Evolutionary conservation across 2,113 vertebrate species (phyloP), one percentile per base, ranked within the genome.

Genomic region (Heptranchias perlo): DNA sequence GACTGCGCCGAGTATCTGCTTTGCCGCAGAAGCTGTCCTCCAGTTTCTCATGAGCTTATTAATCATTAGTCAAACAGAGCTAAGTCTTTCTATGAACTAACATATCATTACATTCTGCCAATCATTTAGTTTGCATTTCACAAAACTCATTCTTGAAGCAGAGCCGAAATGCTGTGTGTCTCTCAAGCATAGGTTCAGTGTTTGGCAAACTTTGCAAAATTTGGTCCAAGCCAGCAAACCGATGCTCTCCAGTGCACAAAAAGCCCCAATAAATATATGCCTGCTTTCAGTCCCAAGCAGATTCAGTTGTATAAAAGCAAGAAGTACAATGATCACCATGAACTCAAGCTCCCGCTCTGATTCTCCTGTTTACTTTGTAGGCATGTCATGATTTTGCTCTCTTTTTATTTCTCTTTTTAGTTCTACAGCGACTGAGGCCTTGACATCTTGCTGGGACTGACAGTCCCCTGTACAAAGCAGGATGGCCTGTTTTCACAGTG

Each of bases 391-490:
- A 69, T 69, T 95, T 95, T 95, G 44, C 64, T 95, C 64, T 95
- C 44, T 69, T 95, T 95, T 73, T 52, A 73, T 95, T 67, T 95
- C 94, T 95, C 44, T 95, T 95, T 65, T 69, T 69, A 95, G 65
- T 52, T 23, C 62, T 94, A 94, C 39, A 94, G 92, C 62, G 3
- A 73, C 64, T 95, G 94, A 95, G 94, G 64, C 94, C 64, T 73
- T 95, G 94, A 95, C 94, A 73, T 69, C 47, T 95, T 95, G 94
- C 94, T 95, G 94, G 94, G 94, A 95, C 94, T 95, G 64, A 95
- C 94, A 95, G 94, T 35, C 94, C 94, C 62, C 65, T 69, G 64
- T 95, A 69, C 94, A 95, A 95, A 95, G 64, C 64, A 47, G 94
- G 94, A 69, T 95, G 65, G 94, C 94, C 94, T 95, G 65, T 95